Evolutionary conservation across 2,888 invertebrate species (phyloP).

Genomic region (Craniophora ligustri): DNA sequence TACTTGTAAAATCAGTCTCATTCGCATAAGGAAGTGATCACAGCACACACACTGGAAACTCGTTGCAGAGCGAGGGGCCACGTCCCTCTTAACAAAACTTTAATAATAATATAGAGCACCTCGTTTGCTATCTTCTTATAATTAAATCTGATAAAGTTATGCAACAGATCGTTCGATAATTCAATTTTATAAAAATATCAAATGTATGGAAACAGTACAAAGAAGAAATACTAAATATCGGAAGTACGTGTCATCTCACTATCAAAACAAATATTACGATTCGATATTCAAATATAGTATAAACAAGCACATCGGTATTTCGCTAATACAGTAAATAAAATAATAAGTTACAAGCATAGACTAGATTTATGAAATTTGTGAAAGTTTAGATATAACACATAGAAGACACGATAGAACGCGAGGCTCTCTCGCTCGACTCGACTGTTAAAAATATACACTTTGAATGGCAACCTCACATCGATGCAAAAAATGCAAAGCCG

Average conservation of each 20-base stretch:
- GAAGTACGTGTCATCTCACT: slow-evolving; percentile 70
- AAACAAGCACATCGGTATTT: slow-evolving; percentile 63
- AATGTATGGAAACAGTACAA: slow-evolving; percentile 68
- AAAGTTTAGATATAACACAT: slow-evolving; percentile 69
- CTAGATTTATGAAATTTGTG: slow-evolving; percentile 78
- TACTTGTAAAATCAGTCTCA: slow-evolving; percentile 88
- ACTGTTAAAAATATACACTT: slow-evolving; percentile 68
- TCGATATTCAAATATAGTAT: slow-evolving; percentile 60
- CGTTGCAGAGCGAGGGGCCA: slow-evolving; percentile 84
- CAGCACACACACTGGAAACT: slow-evolving; percentile 87
- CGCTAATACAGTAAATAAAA: slow-evolving; percentile 65
- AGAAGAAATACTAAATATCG: slow-evolving; percentile 65
- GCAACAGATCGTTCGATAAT: slow-evolving; percentile 76
- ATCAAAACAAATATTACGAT: slow-evolving; percentile 65
- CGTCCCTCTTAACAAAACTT: slow-evolving; percentile 81
- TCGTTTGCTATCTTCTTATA: slow-evolving; percentile 81
- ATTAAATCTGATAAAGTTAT: slow-evolving; percentile 77
- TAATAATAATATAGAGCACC: slow-evolving; percentile 85
- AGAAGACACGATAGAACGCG: slow-evolving; percentile 62
- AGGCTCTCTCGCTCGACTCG: slow-evolving; percentile 65
- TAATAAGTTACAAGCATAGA: slow-evolving; percentile 78
- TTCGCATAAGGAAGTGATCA: slow-evolving; percentile 89
- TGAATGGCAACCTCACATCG: slow-evolving; percentile 68
- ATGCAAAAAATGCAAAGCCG: slow-evolving; percentile 50
- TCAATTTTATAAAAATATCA: slow-evolving; percentile 70